Base-by-base conservation (phyloP, 2,113 vertebrate species). In the Laterallus jamaicensis region DNA sequence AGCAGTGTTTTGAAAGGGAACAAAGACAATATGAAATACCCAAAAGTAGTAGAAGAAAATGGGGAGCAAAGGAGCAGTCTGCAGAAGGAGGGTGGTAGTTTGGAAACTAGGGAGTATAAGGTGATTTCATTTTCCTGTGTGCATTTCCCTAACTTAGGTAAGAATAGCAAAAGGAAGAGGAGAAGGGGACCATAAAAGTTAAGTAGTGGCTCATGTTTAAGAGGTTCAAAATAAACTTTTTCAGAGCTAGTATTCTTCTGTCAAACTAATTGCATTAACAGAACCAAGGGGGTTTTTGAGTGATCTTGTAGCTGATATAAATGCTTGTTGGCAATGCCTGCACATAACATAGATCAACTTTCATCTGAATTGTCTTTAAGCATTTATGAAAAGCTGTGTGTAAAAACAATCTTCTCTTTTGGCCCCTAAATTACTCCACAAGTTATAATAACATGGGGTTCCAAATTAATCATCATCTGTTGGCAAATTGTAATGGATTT, bases 381-480 rank as follows among this genome's bases (percentile, higher is more conserved):
- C 40, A 52, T 58, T 67, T 90, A 47, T 66, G 64, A 70, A 62
- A 80, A 86, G 32, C 50, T 92, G 39, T 1, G 0, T 82, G 40
- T 90, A 40, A 77, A 91, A 91, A 47, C 26, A 71, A 11, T 86
- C 82, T 77, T 78, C 47, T 82, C 44, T 76, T 29, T 75, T 93
- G 80, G 80, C 80, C 56, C 25, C 60, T 77, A 75, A 70, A 37
- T 86, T 67, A 39, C 56, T 81, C 18, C 22, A 21, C 15, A 76
- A 90, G 58, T 92, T 88, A 66, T 50, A 63, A 11, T 74, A 19
- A 31, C 0, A 0, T 44, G 35, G 44, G 32, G 5, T 85, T 95
- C 60, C 85, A 93, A 96, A 90, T 87, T 69, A 52, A 14, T 96
- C 63, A 68, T 93, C n/a, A 50, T 93, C 42, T 92, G 12, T 26